Evolutionary conservation across 2,888 invertebrate genomes (phyloP).

Genomic region (Orthosia gracilis): DNA sequence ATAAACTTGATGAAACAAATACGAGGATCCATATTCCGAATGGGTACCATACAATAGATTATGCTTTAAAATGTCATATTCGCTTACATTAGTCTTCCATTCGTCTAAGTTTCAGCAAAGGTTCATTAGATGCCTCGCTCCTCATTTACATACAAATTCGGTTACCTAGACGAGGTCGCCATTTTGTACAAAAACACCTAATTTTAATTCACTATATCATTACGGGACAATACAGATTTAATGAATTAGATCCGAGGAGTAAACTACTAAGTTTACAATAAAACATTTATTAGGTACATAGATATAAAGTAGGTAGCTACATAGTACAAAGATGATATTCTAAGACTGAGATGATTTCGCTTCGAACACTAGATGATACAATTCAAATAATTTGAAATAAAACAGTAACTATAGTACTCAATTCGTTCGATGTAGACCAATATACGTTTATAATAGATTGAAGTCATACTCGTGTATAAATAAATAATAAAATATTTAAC

Average conservation of each 20-base stretch:
- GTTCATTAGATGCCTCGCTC: constrained; percentile 73
- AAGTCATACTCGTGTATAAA: constrained; percentile 85
- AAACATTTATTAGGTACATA: constrained; percentile 89
- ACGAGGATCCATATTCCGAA: constrained; percentile 61
- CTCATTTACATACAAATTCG: constrained; percentile 87
- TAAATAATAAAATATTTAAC: constrained; percentile 91
- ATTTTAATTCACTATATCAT: constrained; percentile 82
- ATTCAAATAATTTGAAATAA: constrained; percentile 73
- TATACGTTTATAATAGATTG: constrained; percentile 79
- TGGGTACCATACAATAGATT: constrained; percentile 59
- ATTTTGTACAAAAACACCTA: constrained; percentile 89
- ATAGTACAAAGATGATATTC: constrained; percentile 83
- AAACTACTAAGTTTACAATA: constrained; percentile 89
- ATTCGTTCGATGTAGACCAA: constrained; percentile 83
- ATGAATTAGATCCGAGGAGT: constrained; percentile 86
- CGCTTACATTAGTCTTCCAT: constrained; percentile 70
- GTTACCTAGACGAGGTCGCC: constrained; percentile 90
- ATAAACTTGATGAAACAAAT: constrained; percentile 68
- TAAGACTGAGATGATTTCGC: constrained; percentile 83
- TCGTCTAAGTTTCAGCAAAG: constrained; percentile 76
- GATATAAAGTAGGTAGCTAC: constrained; percentile 87
- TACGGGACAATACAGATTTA: constrained; percentile 89
- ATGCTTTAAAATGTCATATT: constrained; percentile 67
- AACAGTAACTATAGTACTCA: constrained; percentile 76
- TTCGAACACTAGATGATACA: constrained; percentile 73